phyloP scores from a whole-genome alignment of 2,888 invertebrate genomes.

The Maniola hyperantus region DNA sequence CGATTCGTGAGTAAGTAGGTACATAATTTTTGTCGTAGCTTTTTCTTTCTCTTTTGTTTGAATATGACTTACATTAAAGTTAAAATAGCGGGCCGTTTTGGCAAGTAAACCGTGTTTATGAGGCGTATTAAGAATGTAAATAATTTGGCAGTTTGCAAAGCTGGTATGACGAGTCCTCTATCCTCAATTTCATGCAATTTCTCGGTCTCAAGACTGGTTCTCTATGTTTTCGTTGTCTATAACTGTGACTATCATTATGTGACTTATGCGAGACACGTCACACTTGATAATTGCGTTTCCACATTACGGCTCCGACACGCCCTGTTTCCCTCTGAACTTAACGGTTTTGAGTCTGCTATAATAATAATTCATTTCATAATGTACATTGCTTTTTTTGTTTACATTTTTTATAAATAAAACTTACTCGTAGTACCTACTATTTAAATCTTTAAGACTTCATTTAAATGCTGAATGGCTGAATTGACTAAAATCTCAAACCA shows the following conservation, averaged over 20 bases:
- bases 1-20: neutral
- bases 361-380: conserved; percentile 43
- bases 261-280: conserved; percentile 67
- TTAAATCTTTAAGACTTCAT: neutral
- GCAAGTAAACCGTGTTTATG: conserved; percentile 4
- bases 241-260: conserved; percentile 63
- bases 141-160: conserved; percentile 8
- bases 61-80: neutral
- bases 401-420: conserved; percentile 8
- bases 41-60: neutral
- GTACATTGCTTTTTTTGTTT: conserved; percentile 32
- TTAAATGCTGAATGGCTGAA: neutral
- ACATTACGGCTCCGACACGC: conserved; percentile 44
- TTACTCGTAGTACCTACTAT: neutral
- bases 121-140: neutral
- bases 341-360: conserved; percentile 46
- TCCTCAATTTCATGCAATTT: conserved; percentile 17
- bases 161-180: conserved; percentile 10
- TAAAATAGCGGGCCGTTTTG: neutral
- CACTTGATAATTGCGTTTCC: conserved; percentile 56
- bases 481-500: no score
- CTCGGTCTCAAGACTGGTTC: conserved; percentile 9
- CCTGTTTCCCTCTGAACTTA: conserved; percentile 47
- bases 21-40: neutral
- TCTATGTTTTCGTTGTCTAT: conserved; percentile 20